Evolutionary conservation across 2,888 invertebrate species (phyloP), one percentile per base, ranked within the genome.

Genomic region (Strigamia transsilvanica): DNA sequence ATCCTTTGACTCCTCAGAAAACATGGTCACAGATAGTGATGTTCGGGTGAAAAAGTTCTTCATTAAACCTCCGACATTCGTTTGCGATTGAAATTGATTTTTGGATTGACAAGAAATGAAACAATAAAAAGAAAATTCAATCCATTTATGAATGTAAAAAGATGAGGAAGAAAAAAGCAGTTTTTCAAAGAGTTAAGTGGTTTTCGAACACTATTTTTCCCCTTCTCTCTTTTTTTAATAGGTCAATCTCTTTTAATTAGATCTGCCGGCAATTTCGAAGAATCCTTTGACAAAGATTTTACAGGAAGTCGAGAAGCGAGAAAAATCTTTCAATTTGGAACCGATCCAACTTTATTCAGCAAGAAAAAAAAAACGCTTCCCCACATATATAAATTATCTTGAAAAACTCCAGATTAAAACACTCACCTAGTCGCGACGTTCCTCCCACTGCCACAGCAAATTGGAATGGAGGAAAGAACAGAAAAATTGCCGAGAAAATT

Each of bases 301-400:
- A 66, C 61, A 66, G 61, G 61, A 66, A 66, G 61, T 66, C 21
- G 61, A 66, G 61, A 66, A 66, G 61, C 61, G 61, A 66, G 61
- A 66, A 66, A 66, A 66, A 66, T 66, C 61, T 66, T 66, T 66
- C 61, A 66, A 66, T 66, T 66, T 66, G 61, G 61, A 66, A 66
- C 61, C 61, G 61, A 66, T 66, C 61, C 61, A 66, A 66, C 61
- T 66, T 66, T 66, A 66, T 66, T 66, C 27, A 27, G 3, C 61
- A 13, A n/a, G 2, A 66, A 66, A 23, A 66, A 66, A 12, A 66
- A 21, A 66, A 66, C 61, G n/a, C 61, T 18, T 66, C 23, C 61
- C 61, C 61, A 23, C 61, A 66, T 23, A 66, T 23, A 66, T 66
- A 66, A 66, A 66, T 66, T 66, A 66, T 66, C 21, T 15, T 66